Conservation (phyloP, 2,888 invertebrate genomes). For the Physocephala rufipes region DNA sequence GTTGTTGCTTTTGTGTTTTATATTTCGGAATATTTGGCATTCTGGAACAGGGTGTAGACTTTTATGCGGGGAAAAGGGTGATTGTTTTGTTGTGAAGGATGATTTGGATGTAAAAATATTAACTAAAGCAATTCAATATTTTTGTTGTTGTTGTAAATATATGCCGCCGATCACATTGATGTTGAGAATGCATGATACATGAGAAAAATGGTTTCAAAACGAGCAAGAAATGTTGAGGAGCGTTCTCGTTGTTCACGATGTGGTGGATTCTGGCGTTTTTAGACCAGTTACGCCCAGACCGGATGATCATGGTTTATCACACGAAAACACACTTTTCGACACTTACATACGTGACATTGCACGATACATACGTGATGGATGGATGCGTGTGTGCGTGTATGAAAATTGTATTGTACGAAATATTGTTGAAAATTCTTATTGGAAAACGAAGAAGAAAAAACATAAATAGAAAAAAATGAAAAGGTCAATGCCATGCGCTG, state of each 20-base stretch:
- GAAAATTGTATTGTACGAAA: constrained; percentile 9
- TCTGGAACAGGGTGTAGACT: neutral
- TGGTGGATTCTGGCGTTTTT: no score
- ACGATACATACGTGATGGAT: no score
- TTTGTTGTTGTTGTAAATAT: constrained; percentile 14
- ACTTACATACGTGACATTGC: constrained; percentile 11
- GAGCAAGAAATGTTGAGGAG: no score
- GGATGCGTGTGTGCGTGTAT: constrained; percentile 16
- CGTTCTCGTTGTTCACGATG: constrained; percentile 34
- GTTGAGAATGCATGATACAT: constrained; percentile 60
- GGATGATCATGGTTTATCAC: constrained; percentile 14
- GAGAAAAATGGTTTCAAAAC: constrained; percentile 36
- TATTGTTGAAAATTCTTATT: constrained; percentile 15
- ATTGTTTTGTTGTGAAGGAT: constrained; percentile 25
- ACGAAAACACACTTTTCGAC: neutral
- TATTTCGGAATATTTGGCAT: constrained; percentile 3
- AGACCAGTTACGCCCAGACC: constrained; percentile 6
- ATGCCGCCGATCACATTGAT: constrained; percentile 63
- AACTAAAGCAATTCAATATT: no score
- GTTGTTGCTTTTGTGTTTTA: neutral
- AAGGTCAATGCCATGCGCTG: constrained; percentile 59
- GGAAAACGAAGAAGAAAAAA: no score
- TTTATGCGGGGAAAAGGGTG: constrained; percentile 11
- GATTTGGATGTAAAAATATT: constrained; percentile 19
- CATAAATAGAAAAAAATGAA: no score